Evolutionary conservation across 2,888 invertebrate species (phyloP), one percentile per base, ranked within the genome.

Genomic region (Halictus ligatus): DNA sequence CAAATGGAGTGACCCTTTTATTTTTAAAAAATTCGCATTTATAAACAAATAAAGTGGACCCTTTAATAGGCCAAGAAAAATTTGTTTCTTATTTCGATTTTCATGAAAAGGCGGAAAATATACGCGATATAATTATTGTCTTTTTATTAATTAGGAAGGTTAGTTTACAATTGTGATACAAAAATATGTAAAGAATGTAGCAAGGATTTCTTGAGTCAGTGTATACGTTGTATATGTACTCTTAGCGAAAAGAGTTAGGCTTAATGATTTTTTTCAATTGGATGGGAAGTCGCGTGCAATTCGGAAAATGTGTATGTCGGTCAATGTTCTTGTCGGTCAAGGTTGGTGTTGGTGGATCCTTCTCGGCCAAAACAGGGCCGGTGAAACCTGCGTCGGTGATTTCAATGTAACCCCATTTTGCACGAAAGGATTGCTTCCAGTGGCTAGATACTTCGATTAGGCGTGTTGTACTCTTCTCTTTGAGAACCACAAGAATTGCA

Each of bases 371-470:
- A 64, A 64, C 64, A 64, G 64, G 29, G 64, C 15, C 7, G 64
- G 64, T 64, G 64, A 64, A 64, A 64, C 25, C 29, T 25, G 13
- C 6, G 25, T 25, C 15, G 60, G 60, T 15, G 15, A 15, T 29
- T 29, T 64, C 64, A 7, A 64, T 64, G 64, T 64, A 64, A 64
- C 64, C 64, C 64, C 64, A 64, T 64, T 64, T 64, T 64, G 29
- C 64, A 64, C 15, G 29, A 64, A 64, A 64, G 64, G 64, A 64
- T 64, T 64, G 64, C 25, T 29, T 25, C 15, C 29, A 64, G 12
- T 13, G 2, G 64, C 29, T 29, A 15, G 64, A 25, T 25, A 64
- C 29, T 64, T 64, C 29, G 64, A 64, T 64, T 64, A 64, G 29
- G 15, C 64, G 7, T 29, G 29, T 29, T 29, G 64, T 15, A 15